Conservation (phyloP, 2,888 invertebrate species). For the Poecilobothrus nobilitatus region DNA sequence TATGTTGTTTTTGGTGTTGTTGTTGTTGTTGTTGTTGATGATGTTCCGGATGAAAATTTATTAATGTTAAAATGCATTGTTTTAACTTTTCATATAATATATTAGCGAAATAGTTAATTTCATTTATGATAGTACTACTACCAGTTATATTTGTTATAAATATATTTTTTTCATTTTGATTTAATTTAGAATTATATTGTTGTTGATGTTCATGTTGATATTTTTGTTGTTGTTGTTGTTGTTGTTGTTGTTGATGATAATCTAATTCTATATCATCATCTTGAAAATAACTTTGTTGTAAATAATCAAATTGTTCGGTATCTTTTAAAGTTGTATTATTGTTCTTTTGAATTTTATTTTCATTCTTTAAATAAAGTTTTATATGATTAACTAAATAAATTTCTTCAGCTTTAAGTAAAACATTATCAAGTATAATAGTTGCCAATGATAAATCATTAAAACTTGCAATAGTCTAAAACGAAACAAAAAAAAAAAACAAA, state of each 20-base stretch:
- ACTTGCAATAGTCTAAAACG: slow-evolving; percentile 36
- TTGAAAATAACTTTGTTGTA: too few relatives aligned
- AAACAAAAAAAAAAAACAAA: not conserved
- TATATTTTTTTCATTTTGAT: slow-evolving; percentile 14
- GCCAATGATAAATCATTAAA: slow-evolving; percentile 42
- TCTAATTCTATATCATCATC: slow-evolving; percentile 21
- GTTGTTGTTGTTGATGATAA: slow-evolving; percentile 19
- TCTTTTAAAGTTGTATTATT: not conserved
- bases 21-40: not conserved
- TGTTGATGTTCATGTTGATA: slow-evolving; percentile 16
- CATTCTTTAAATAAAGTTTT: slow-evolving; percentile 44
- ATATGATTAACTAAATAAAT: slow-evolving; percentile 45
- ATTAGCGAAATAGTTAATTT: slow-evolving; percentile 43
- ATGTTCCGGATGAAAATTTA: slow-evolving; percentile 24
- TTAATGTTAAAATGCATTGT: slow-evolving; percentile 33
- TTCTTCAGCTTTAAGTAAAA: slow-evolving; percentile 44
- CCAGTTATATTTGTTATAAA: slow-evolving; percentile 12
- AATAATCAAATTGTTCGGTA: not conserved
- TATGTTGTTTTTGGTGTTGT: not conserved
- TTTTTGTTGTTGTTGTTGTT: slow-evolving; percentile 20
- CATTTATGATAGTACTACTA: slow-evolving; percentile 22
- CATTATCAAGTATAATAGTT: slow-evolving; percentile 42
- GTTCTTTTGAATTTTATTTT: slow-evolving; percentile 20
- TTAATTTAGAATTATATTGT: slow-evolving; percentile 19
- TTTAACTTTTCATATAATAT: slow-evolving; percentile 40